These are phyloP conservation scores for Trachelus troglodyta DNA, from an alignment of 2,888 invertebrate genomes.

Conservation along the genomic window DNA sequence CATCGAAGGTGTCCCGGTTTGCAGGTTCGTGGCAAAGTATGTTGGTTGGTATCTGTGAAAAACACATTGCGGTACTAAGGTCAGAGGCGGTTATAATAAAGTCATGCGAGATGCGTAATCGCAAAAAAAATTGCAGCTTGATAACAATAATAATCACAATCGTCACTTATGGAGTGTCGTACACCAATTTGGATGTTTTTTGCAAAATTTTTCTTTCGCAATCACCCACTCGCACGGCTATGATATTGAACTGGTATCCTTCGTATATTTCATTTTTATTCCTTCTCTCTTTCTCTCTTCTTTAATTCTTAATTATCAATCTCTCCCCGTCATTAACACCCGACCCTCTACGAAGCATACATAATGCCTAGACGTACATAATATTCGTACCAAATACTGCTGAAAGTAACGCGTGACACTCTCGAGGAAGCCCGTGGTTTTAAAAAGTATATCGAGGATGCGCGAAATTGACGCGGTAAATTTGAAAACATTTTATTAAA, in stretches of 20 bases:
- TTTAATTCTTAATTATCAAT: conserved; percentile 7
- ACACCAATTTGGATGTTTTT: too few species aligned
- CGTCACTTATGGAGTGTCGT: too few species aligned
- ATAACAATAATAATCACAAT: too few species aligned
- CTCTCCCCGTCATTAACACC: not conserved
- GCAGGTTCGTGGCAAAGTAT: conserved; percentile 31
- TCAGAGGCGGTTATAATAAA: conserved; percentile 16
- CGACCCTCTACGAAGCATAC: conserved; percentile 42
- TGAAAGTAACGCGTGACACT: conserved; percentile 42
- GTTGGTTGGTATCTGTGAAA: conserved; percentile 41
- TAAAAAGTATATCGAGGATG: not conserved
- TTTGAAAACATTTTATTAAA: not conserved
- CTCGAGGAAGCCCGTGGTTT: conserved; percentile 30
- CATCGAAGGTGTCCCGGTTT: conserved; percentile 19
- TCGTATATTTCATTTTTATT: not conserved
- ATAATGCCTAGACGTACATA: conserved; percentile 41
- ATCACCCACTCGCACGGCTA: not conserved
- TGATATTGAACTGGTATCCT: not conserved
- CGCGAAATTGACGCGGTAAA: not conserved
- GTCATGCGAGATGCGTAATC: conserved; percentile 4
- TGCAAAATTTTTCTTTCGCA: not conserved
- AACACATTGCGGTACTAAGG: conserved; percentile 47
- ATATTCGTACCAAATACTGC: conserved; percentile 41
- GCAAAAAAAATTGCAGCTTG: not conserved
- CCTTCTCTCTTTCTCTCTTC: conserved; percentile 9